A percentile compares a stretch with the other conserved stretches of the same genome.
Conservation (phyloP, 2,888 invertebrate genomes). For the Achlya flavicornis region DNA sequence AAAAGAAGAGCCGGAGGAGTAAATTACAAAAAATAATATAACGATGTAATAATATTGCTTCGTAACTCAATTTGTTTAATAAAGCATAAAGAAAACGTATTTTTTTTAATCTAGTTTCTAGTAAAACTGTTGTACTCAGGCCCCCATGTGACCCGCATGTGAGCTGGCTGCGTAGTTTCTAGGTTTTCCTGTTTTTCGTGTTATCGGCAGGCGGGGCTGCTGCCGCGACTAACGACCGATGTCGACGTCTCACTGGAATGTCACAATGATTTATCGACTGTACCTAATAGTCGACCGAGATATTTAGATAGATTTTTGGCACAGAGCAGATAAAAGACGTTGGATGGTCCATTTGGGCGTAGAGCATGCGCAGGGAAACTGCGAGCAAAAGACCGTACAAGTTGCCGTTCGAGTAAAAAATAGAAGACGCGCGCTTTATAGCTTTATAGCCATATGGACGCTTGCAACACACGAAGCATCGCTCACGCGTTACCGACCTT, state of each 20-base stretch:
- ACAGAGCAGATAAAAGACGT: background rate
- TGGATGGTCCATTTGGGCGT: no score
- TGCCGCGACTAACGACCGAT: conserved; percentile 65
- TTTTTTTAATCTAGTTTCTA: background rate
- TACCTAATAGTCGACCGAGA: conserved; percentile 44
- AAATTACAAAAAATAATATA: no score
- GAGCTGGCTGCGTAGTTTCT: conserved; percentile 17
- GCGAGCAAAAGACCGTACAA: no score
- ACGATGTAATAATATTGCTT: no score
- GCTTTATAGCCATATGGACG: no score
- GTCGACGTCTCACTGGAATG: conserved; percentile 64
- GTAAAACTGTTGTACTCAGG: background rate
- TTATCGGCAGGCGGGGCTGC: conserved; percentile 57
- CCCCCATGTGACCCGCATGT: conserved; percentile 13
- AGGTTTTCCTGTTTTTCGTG: conserved; percentile 59
- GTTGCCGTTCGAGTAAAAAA: no score
- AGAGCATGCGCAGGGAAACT: no score
- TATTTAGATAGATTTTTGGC: conserved; percentile 19
- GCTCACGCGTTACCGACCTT: no score
- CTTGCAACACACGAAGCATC: no score
- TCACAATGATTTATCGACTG: conserved; percentile 71
- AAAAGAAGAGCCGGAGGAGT: no score
- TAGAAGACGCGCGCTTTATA: no score
- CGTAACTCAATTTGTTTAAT: no score
- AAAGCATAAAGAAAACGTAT: background rate